Percentiles rank a stretch among this genome's conserved stretches.
Conservation (phyloP, 2,113 vertebrate species). For the Marmota monax region DNA sequence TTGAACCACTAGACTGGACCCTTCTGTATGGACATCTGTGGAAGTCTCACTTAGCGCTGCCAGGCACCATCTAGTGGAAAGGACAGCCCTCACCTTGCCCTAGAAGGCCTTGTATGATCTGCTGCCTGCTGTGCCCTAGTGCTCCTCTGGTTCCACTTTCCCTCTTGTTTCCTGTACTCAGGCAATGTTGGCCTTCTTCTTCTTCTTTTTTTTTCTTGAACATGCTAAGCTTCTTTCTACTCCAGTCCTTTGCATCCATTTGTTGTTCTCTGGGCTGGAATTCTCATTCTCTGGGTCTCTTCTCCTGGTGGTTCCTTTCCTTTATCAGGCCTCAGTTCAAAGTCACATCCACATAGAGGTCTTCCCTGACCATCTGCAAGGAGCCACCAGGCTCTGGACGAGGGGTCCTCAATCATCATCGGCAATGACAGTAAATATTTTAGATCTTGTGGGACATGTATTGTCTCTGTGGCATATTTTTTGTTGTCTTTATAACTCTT, state of each 20-base stretch:
- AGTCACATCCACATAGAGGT: not conserved
- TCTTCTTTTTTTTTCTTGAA: not conserved
- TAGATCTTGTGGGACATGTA: not conserved
- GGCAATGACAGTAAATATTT: not conserved
- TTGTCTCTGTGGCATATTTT: not conserved
- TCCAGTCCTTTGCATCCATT: not conserved
- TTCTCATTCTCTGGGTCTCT: not conserved
- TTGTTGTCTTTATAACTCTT: not conserved
- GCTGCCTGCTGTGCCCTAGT: no score
- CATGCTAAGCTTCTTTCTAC: not conserved
- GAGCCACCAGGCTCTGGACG: not conserved
- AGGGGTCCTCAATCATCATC: not conserved
- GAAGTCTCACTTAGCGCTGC: not conserved
- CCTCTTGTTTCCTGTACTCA: not conserved
- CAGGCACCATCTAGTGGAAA: not conserved
- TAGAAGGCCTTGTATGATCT: not conserved
- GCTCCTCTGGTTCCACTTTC: not conserved
- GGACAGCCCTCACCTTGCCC: not conserved
- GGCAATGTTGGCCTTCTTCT: not conserved
- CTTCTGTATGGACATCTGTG: not conserved
- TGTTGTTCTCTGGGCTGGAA: not conserved
- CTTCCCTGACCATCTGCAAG: not conserved
- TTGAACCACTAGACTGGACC: not conserved
- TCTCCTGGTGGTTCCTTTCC: not conserved
- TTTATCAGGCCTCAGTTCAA: not conserved